Base-by-base conservation (phyloP, 2,888 invertebrate genomes). In the Steinernema hermaphroditum region DNA sequence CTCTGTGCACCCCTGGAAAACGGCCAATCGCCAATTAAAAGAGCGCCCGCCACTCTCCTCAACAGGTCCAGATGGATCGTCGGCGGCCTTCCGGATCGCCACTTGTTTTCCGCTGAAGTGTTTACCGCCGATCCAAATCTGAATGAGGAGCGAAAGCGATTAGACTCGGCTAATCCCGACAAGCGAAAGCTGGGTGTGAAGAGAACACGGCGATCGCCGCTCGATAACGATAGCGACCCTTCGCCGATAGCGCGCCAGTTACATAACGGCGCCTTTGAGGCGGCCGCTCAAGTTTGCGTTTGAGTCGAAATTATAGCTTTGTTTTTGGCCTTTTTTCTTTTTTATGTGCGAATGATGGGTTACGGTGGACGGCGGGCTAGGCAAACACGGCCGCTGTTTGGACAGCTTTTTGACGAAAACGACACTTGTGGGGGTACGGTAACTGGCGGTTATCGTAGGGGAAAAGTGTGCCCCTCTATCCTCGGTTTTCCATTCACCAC, bases 71-170 rank as follows among this genome's bases (percentile, higher is more conserved):
- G 62, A 62, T 29, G 62, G 62, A 29, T 62, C 62, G 32, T 22
- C 62, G 62, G 62, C 62, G 62, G 27, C 62, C 62, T 62, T 46
- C 62, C 62, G 62, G 62, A 62, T 62, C 27, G 62, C 62, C 62
- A 62, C 62, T 62, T 62, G 62, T 62, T 62, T 16, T n/a, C 32
- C 32, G 62, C 62, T 62, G 29, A 62, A 62, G 62, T 62, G 62
- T 62, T 62, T 62, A 62, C 62, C 62, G 62, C 62, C 46, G 62
- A 9, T 27, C 27, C 62, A 29, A 16, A 34, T 27, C 29, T 62
- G 62, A 62, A 62, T 62, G 32, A 32, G 62, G 62, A 62, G 62
- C 62, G 62, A 62, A 62, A 62, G 62, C 62, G 62, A 62, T 62
- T 62, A 62, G 62, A 62, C 32, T n/a, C n/a, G 32, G 62, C 62